These are phyloP conservation scores for Sphaeridia pumilis DNA, from an alignment of 2,888 invertebrate genomes.

Conservation along the genomic window DNA sequence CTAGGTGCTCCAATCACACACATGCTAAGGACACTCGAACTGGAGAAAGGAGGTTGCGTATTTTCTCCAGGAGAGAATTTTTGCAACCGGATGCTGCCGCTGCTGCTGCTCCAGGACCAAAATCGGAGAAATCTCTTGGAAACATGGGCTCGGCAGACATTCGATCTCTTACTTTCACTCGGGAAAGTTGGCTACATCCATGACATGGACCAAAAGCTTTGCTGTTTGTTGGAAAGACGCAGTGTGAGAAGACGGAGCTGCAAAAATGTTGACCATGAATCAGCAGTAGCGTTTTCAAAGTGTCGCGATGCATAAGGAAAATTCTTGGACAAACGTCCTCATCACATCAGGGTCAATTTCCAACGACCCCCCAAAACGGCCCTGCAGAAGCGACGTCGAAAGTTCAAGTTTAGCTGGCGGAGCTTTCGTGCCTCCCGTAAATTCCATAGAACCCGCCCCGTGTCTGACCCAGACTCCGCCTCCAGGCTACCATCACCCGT, in stretches of 20 bases:
- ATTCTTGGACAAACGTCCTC: constrained; percentile 11
- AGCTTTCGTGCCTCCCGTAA: constrained; percentile 7
- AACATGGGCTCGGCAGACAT: not conserved
- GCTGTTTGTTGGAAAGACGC: not conserved
- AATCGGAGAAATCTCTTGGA: no score
- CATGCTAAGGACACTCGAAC: no score
- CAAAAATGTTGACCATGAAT: no score
- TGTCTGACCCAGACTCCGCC: not conserved
- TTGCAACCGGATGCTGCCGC: constrained; percentile 9
- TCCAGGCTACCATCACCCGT: constrained; percentile 2
- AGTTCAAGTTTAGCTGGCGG: not conserved
- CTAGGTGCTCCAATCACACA: no score
- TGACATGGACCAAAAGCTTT: not conserved
- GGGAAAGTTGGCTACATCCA: not conserved
- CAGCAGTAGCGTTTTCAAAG: no score
- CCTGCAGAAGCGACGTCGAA: not conserved
- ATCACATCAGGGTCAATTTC: constrained; percentile 1
- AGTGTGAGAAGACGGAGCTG: not conserved
- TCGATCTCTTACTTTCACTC: not conserved
- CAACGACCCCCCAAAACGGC: not conserved
- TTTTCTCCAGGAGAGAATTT: constrained; percentile 10
- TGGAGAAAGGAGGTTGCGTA: constrained; percentile 10
- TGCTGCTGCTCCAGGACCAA: not conserved
- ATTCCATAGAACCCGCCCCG: not conserved
- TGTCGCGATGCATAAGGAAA: constrained; percentile 3